Base-by-base conservation (phyloP, 37 sponge, comb jelly and placozoan genomes). In the Ianthella basta region DNA sequence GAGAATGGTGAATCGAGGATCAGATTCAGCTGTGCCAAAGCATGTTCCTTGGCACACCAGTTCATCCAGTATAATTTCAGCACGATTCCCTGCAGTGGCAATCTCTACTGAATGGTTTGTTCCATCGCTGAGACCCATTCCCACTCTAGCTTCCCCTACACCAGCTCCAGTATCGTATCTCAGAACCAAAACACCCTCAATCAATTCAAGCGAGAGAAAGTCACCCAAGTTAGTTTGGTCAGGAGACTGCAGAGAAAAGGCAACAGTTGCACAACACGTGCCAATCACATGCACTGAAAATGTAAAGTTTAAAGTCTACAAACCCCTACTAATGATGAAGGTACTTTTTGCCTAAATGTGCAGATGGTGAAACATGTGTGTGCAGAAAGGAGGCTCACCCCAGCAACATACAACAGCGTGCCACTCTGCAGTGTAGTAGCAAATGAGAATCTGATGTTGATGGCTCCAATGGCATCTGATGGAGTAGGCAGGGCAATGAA, bases 301-400 rank as follows among this genome's bases (percentile, higher is more conserved):
- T 3, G 50, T 10, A 44, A 44, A 44, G 6, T 10, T 3, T 44
- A 44, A 44, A 44, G 50, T 44, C 50, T 44, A 8, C 8, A n/a
- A n/a, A n/a, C n/a, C n/a, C n/a, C n/a, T n/a, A n/a, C n/a, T n/a
- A n/a, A n/a, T n/a, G n/a, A n/a, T n/a, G n/a, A n/a, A n/a, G n/a
- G n/a, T n/a, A n/a, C n/a, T n/a, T n/a, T n/a, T n/a, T n/a, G n/a
- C n/a, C n/a, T n/a, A n/a, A n/a, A 44, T 44, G 8, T 44, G 8
- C 50, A 3, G 8, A 44, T 44, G 8, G 8, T 44, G 50, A 61
- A 4, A 10, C 14, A 10, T 12, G 10, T 25, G 27, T 12, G 10
- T 25, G 27, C 63, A 61, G 4, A 61, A 5, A 61, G 27, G 25
- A 61, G 25, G 40, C 78, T 75, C 78, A 75, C 78, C 78, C 78